Conservation (phyloP, 2,888 invertebrate species). For the Lissocephala sabroskyi region DNA sequence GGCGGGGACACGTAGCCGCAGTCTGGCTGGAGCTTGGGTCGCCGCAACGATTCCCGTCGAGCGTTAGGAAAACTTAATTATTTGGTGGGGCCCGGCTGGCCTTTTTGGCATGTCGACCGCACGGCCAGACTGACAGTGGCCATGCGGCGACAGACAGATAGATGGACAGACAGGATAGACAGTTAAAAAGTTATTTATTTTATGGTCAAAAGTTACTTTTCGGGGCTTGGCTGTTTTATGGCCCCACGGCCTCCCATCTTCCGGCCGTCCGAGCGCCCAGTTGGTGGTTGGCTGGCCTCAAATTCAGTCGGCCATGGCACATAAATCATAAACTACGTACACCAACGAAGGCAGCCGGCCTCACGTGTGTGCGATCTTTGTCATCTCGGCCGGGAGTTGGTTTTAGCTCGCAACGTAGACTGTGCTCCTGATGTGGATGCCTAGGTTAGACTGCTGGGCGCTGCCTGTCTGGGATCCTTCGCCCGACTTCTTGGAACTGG, state of each 20-base stretch:
- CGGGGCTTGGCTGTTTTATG: constrained; percentile 40
- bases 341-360: too few relatives aligned
- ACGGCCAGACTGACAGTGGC: too few relatives aligned
- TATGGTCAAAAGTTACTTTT: constrained; percentile 64
- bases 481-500: too few relatives aligned
- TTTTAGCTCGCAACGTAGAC: too few relatives aligned
- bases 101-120: too few relatives aligned
- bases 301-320: constrained; percentile 43
- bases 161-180: constrained; percentile 28
- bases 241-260: constrained; percentile 7
- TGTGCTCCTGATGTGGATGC: too few relatives aligned
- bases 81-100: constrained; percentile 42
- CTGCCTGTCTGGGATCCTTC: too few relatives aligned
- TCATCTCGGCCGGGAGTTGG: too few relatives aligned
- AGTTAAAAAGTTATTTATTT: constrained; percentile 62
- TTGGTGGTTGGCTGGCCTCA: constrained; percentile 28
- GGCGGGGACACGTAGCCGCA: constrained; percentile 44
- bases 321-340: constrained; percentile 60
- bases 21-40: constrained; percentile 12
- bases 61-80: constrained; percentile 60
- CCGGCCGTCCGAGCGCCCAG: too few relatives aligned
- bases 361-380: too few relatives aligned
- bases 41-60: constrained; percentile 31
- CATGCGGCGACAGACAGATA: constrained; percentile 3
- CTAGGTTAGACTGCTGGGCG: too few relatives aligned